Evolutionary conservation across 2,797 vertebrate species (phyloP), one percentile per base, ranked within the genome.

Genomic region (Silurus lanzhouensis): DNA sequence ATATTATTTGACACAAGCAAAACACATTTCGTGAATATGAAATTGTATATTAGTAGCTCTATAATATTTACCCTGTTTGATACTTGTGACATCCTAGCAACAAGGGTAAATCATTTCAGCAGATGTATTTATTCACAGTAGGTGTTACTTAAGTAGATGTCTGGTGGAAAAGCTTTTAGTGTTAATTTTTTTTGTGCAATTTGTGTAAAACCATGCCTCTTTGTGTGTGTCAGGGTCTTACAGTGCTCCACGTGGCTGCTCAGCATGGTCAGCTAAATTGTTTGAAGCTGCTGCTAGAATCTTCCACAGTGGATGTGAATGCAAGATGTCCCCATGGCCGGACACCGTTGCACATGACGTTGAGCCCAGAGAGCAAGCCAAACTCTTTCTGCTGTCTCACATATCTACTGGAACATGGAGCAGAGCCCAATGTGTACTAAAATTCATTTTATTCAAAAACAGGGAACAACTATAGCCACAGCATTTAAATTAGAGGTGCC

Each of bases 321-420:
- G 64, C 78, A 81, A 61, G 84, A 0, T 91, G 93, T 55, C 68
- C 76, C 8, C 82, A 74, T 70, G 93, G 93, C 52, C 87, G 76
- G 27, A 91, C 52, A 48, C 93, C 94, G 2, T 0, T 95, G 22
- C 94, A 95, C 91, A 78, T 92, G 91, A 83, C 90, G 38, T 87
- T 95, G 80, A 91, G 87, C 44, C 31, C 81, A 25, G 81, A 15
- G 64, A 91, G 89, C 82, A 76, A 85, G 0, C 89, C 89, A 20
- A 85, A 90, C 83, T 84, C 91, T 61, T 57, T 68, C 5, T 0
- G 78, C 68, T 92, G 93, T 71, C 91, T 95, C 79, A 57, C 58
- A n/a, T 92, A 90, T 87, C 91, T 95, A 81, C 88, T 95, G 85
- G 84, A 93, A 83, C 90, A 88, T 0, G 91, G 89, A 27, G 93